These are phyloP conservation scores for Hirtodrosophila alboralis DNA, from an alignment of 2,888 invertebrate species.

Conservation along the genomic window DNA sequence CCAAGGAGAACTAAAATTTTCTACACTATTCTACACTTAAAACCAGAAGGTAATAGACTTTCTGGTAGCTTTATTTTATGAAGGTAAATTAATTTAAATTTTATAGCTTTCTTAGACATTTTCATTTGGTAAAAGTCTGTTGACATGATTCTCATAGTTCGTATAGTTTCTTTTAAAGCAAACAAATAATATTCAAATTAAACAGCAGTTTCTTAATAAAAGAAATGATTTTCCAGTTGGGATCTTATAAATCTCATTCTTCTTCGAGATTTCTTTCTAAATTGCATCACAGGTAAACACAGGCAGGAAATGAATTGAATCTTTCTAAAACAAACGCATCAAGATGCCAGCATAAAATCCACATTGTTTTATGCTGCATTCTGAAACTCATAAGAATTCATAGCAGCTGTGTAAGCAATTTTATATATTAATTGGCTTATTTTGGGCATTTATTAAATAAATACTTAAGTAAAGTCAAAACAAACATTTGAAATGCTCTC, in stretches of 20 bases:
- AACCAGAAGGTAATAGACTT: no score
- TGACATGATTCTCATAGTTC: no score
- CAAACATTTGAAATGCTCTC: constrained; percentile 33
- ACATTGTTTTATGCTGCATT: constrained; percentile 17
- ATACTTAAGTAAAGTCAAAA: constrained; percentile 44
- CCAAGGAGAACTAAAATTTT: neutral
- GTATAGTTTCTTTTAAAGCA: no score
- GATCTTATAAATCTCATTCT: constrained; percentile 8
- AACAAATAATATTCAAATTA: no score
- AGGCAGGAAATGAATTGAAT: constrained; percentile 36
- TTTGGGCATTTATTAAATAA: constrained; percentile 47
- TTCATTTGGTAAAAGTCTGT: no score
- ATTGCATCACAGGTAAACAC: constrained; percentile 24
- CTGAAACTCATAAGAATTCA: no score
- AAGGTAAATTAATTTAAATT: no score
- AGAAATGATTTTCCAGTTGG: no score
- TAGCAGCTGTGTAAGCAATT: constrained; percentile 18
- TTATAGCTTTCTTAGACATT: no score
- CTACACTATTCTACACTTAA: no score
- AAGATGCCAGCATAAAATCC: constrained; percentile 34
- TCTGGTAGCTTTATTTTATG: no score
- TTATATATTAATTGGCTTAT: constrained; percentile 31
- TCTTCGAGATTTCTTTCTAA: constrained; percentile 6
- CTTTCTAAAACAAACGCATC: constrained; percentile 30
- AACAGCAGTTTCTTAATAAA: no score